phyloP scores from a whole-genome alignment of 1,140 invertebrate species.

The Halesus radiatus region DNA sequence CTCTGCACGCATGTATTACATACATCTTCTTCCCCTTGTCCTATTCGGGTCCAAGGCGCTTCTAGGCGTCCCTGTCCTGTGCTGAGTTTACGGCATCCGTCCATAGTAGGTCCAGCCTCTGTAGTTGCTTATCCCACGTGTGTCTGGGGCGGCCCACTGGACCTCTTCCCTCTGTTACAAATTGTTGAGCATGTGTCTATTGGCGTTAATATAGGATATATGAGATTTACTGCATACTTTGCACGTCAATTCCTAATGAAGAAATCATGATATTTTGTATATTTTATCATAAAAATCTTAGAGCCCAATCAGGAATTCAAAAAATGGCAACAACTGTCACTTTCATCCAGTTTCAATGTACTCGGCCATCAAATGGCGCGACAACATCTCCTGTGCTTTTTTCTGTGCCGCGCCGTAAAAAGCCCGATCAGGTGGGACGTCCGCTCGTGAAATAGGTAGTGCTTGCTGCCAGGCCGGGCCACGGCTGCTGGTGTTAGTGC shows the following conservation, averaged over 20 bases:
- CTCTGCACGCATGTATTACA: too few species aligned
- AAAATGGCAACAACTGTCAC: neutral
- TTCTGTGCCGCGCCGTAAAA: neutral
- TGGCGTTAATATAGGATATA: neutral
- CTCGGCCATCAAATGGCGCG: neutral
- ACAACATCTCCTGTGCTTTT: neutral
- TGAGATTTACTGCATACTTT: neutral
- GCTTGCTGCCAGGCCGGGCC: neutral
- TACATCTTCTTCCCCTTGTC: too few species aligned
- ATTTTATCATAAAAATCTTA: neutral
- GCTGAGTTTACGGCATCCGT: too few species aligned
- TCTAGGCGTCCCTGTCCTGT: too few species aligned
- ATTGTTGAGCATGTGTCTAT: neutral
- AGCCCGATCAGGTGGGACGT: slow-evolving; percentile 2
- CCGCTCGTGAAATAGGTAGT: neutral
- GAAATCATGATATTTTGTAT: neutral
- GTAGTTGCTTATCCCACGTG: too few species aligned
- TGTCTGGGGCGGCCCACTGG: too few species aligned
- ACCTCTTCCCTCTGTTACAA: too few species aligned
- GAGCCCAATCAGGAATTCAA: neutral
- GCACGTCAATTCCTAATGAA: neutral
- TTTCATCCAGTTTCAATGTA: slow-evolving; percentile 9
- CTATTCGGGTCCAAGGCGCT: too few species aligned
- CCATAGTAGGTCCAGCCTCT: too few species aligned
- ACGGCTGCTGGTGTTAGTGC: neutral